phyloP scores from a whole-genome alignment of 2,797 vertebrate genomes.

The Mycteria americana region DNA sequence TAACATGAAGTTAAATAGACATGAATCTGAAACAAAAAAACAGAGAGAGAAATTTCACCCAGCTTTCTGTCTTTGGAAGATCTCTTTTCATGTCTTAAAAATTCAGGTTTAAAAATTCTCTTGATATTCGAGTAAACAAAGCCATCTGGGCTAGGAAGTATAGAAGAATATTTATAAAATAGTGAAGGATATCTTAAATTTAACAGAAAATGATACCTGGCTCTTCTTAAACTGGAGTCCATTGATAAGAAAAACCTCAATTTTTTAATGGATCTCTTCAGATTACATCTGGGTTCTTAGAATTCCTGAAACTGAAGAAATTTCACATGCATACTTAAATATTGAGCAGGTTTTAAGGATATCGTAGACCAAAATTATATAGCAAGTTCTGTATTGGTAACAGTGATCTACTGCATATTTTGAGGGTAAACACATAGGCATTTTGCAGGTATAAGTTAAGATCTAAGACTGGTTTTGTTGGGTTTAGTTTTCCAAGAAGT shows the following conservation, averaged over 20 bases:
- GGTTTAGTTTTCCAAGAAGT: neutral
- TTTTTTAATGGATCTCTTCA: neutral
- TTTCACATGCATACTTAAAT: neutral
- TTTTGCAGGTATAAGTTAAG: neutral
- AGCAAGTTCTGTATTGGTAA: neutral
- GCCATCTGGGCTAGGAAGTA: neutral
- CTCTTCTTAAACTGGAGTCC: neutral
- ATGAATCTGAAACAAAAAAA: neutral
- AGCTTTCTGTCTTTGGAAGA: neutral
- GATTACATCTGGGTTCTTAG: neutral
- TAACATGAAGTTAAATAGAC: neutral
- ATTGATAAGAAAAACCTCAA: neutral
- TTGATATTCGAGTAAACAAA: neutral
- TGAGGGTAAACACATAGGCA: neutral
- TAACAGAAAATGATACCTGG: neutral
- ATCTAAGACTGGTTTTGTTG: neutral
- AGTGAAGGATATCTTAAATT: neutral
- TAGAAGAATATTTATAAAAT: neutral
- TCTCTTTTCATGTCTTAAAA: neutral
- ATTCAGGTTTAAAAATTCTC: neutral
- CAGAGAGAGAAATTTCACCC: neutral
- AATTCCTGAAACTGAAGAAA: neutral
- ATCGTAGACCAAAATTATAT: rapidly evolving
- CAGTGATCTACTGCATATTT: neutral
- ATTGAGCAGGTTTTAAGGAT: neutral